A percentile compares a stretch with the other conserved stretches of the same genome.
Conservation (phyloP, 2,797 vertebrate species). For the Thunnus albacares region DNA sequence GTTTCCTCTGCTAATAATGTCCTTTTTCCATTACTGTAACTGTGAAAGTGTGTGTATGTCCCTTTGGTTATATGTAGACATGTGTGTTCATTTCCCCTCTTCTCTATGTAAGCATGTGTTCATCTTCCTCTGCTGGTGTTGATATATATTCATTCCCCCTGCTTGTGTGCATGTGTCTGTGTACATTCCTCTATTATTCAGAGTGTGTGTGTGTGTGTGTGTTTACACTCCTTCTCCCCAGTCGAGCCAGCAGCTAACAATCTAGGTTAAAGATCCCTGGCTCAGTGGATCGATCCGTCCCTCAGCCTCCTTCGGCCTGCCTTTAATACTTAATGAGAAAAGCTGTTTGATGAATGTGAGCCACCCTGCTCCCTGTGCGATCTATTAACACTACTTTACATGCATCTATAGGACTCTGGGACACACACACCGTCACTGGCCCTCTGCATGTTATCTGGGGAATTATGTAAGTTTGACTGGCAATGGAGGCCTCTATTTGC, state of each 20-base stretch:
- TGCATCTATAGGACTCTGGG: constrained; percentile 55
- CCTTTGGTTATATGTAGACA: neutral
- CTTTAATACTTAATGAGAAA: constrained; percentile 85
- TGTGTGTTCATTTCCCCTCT: neutral
- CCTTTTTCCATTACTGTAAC: neutral
- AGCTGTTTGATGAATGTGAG: constrained; percentile 82
- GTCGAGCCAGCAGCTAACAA: constrained; percentile 69
- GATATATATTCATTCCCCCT: neutral
- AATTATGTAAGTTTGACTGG: constrained; percentile 45
- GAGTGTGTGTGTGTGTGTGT: constrained; percentile 35
- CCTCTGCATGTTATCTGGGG: constrained; percentile 20
- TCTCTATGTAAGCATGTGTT: neutral
- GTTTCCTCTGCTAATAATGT: neutral
- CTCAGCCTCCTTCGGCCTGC: constrained; percentile 68
- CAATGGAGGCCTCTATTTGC: constrained; percentile 18
- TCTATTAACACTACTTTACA: constrained; percentile 78
- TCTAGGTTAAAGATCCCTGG: constrained; percentile 81
- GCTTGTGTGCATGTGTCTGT: constrained; percentile 1
- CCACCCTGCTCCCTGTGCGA: constrained; percentile 68
- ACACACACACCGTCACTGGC: constrained; percentile 20
- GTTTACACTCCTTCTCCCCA: constrained; percentile 30
- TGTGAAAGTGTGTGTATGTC: neutral
- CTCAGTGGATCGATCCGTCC: constrained; percentile 75
- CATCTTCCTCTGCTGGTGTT: neutral
- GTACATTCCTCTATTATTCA: constrained; percentile 7